phyloP scores from a whole-genome alignment of 2,888 invertebrate genomes.

The Xanthorhoe designata region DNA sequence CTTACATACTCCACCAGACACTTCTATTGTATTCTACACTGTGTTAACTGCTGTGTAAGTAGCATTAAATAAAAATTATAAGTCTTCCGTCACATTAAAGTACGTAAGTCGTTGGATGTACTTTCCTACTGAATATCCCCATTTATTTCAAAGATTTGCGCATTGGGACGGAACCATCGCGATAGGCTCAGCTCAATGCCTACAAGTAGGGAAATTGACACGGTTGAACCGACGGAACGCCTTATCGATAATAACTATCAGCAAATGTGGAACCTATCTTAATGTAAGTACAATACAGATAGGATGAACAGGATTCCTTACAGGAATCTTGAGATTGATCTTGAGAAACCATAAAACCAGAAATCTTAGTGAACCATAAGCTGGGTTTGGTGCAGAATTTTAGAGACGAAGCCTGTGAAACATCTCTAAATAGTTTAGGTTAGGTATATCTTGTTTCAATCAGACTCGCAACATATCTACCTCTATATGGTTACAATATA shows the following conservation, averaged over 20 bases:
- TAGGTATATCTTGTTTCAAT: not conserved
- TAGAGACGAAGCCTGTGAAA: not conserved
- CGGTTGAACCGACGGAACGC: constrained; percentile 35
- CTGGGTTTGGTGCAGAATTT: not conserved
- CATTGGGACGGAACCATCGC: constrained; percentile 39
- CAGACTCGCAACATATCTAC: not conserved
- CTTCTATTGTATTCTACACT: not conserved
- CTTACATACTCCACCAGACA: not conserved
- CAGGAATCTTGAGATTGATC: constrained; percentile 26
- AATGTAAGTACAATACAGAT: constrained; percentile 22
- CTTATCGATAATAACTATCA: constrained; percentile 48
- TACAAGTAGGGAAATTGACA: constrained; percentile 42
- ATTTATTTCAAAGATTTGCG: constrained; percentile 32
- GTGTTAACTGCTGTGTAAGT: too few relatives aligned
- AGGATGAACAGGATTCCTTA: constrained; percentile 3
- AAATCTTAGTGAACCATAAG: not conserved
- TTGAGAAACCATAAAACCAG: not conserved
- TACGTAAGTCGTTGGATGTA: not conserved
- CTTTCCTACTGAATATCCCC: not conserved
- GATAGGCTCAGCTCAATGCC: constrained; percentile 40
- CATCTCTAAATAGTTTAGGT: not conserved
- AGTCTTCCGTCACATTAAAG: not conserved
- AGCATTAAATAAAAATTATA: too few relatives aligned
- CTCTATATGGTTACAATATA: too few relatives aligned
- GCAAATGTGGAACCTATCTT: constrained; percentile 36